phyloP scores from a whole-genome alignment of 2,113 vertebrate genomes.

The Mola mola region DNA sequence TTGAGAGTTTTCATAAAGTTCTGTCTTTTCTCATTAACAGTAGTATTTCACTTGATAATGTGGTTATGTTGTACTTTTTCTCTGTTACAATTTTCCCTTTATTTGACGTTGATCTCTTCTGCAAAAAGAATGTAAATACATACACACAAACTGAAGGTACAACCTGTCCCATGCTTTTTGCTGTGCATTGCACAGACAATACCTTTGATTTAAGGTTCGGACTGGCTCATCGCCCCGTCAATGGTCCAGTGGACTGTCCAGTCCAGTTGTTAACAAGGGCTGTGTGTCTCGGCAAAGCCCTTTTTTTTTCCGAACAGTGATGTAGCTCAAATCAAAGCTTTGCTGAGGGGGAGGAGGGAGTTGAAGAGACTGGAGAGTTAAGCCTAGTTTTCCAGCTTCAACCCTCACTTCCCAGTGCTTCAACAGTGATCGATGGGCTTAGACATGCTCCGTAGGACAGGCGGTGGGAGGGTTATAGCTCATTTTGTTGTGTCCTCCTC shows the following conservation, averaged over 20 bases:
- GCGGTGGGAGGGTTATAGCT: constrained; percentile 49
- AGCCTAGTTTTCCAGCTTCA: constrained; percentile 57
- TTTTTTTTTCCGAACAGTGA: constrained; percentile 8
- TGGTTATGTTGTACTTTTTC: background rate
- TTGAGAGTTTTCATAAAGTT: background rate
- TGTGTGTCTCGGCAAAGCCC: constrained; percentile 32
- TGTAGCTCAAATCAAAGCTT: constrained; percentile 33
- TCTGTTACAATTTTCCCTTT: constrained; percentile 9
- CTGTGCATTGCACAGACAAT: background rate
- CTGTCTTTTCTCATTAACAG: background rate
- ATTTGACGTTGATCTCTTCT: constrained; percentile 15
- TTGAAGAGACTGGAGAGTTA: constrained; percentile 44
- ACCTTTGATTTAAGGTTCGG: constrained; percentile 2
- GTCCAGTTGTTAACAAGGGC: constrained; percentile 58
- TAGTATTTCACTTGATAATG: background rate
- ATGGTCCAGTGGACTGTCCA: constrained; percentile 35
- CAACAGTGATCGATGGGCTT: constrained; percentile 70
- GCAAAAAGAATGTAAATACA: background rate
- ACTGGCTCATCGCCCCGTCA: constrained; percentile 2
- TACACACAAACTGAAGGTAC: no score
- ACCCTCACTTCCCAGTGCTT: constrained; percentile 48
- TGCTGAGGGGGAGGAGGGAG: constrained; percentile 29
- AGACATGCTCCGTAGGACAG: constrained; percentile 68
- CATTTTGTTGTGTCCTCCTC: constrained; percentile 54
- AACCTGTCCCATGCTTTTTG: constrained; percentile 10